A percentile compares a stretch with the other conserved stretches of the same genome.
These are phyloP conservation scores for Engraulis encrasicolus DNA, from an alignment of 2,113 vertebrate species.

Conservation along the genomic window DNA sequence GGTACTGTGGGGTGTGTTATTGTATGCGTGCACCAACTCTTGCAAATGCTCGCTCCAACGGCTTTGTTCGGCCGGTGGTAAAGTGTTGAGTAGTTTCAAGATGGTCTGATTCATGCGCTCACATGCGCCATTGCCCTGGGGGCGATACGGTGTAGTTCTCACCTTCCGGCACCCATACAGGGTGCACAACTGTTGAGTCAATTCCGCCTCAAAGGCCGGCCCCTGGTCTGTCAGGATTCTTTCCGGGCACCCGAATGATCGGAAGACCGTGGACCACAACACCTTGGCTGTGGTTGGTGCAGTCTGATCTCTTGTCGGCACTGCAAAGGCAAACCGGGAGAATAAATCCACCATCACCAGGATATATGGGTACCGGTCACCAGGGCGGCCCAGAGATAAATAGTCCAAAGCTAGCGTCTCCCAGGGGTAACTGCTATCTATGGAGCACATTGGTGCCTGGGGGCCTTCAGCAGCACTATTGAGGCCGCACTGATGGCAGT, in stretches of 20 bases:
- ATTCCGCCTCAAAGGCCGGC: neutral
- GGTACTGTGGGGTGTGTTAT: too few relatives aligned
- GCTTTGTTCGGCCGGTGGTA: too few relatives aligned
- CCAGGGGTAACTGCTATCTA: neutral
- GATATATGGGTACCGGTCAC: constrained; percentile 7
- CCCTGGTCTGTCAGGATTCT: neutral
- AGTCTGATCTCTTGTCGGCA: constrained; percentile 31
- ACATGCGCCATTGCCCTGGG: too few relatives aligned
- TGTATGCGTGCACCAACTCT: too few relatives aligned
- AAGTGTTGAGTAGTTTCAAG: too few relatives aligned
- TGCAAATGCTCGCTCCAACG: too few relatives aligned
- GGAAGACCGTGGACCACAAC: neutral
- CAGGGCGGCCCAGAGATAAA: neutral
- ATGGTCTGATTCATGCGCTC: too few relatives aligned
- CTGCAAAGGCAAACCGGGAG: constrained; percentile 12
- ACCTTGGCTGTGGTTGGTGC: neutral
- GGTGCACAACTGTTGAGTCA: neutral
- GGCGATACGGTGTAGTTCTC: too few relatives aligned
- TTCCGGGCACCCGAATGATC: constrained; percentile 20
- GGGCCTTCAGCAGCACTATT: neutral
- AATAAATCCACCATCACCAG: constrained; percentile 36
- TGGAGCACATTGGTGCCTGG: neutral
- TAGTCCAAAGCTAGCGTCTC: constrained; percentile 11
- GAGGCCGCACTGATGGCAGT: neutral
- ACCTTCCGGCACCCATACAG: too few relatives aligned